Conservation (phyloP, 2,888 invertebrate genomes). For the Xestobium rufovillosum region DNA sequence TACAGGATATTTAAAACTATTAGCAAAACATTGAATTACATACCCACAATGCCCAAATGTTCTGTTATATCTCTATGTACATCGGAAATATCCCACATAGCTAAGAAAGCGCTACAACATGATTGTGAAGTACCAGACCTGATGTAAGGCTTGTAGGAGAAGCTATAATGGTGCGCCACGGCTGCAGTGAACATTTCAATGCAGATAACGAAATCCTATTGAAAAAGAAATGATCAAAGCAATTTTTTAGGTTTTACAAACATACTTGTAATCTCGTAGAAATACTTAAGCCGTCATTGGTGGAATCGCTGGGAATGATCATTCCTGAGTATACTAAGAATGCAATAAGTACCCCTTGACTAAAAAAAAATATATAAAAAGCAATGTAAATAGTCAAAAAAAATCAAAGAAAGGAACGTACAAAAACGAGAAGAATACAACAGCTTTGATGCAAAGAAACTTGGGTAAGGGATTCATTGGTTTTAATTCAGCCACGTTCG, state of each 20-base stretch:
- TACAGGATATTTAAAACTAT: too few species aligned
- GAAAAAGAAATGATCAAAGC: slow-evolving; percentile 22
- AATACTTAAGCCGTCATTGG: slow-evolving; percentile 62
- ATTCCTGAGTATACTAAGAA: slow-evolving; percentile 75
- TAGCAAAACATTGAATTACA: slow-evolving; percentile 30
- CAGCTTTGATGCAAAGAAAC: slow-evolving; percentile 94
- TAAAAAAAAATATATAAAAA: slow-evolving; percentile 43
- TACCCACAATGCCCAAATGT: slow-evolving; percentile 84
- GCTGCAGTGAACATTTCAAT: slow-evolving; percentile 98
- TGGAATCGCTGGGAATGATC: slow-evolving; percentile 68
- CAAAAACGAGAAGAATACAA: slow-evolving; percentile 98
- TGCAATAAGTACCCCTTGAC: slow-evolving; percentile 88
- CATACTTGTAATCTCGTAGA: slow-evolving; percentile 76
- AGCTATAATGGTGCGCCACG: slow-evolving; percentile 91
- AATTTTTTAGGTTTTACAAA: slow-evolving; percentile 5
- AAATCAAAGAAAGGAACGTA: slow-evolving; percentile 54
- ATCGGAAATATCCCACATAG: slow-evolving; percentile 97
- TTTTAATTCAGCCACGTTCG: slow-evolving; percentile 75
- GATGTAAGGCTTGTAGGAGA: slow-evolving; percentile 85
- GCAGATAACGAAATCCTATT: slow-evolving; percentile 89
- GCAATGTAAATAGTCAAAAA: slow-evolving; percentile 6
- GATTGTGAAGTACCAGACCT: slow-evolving; percentile 38
- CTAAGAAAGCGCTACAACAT: slow-evolving; percentile 74
- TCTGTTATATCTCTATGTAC: slow-evolving; percentile 88
- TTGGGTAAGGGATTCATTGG: slow-evolving; percentile 94